These are phyloP conservation scores for Onthophagus taurus DNA, from an alignment of 1,140 invertebrate genomes.

Conservation along the genomic window DNA sequence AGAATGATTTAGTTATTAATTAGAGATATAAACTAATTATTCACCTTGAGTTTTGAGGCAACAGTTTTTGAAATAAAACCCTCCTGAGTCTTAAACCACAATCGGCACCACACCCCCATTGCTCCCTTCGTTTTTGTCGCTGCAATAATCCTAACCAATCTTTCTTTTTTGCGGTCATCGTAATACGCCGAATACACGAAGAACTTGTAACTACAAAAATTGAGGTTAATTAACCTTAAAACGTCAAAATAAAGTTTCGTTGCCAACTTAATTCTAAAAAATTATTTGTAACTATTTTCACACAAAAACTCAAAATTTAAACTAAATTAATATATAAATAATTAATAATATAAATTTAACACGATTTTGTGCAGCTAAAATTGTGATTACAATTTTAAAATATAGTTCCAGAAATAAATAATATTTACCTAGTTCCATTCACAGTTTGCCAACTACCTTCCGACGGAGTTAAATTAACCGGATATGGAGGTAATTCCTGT, in stretches of 20 bases:
- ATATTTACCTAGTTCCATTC: slow-evolving; percentile 41
- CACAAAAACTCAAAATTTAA: too few species aligned
- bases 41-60: slow-evolving; percentile 69
- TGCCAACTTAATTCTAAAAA: too few species aligned
- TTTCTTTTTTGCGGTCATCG: slow-evolving; percentile 60
- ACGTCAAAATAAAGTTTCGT: too few species aligned
- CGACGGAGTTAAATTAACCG: slow-evolving; percentile 38
- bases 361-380: too few species aligned
- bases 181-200: slow-evolving; percentile 86
- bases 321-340: too few species aligned
- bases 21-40: too few species aligned
- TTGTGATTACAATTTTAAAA: too few species aligned
- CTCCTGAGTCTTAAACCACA: slow-evolving; percentile 53
- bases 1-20: too few species aligned
- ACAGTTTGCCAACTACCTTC: slow-evolving; percentile 49
- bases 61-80: slow-evolving; percentile 54
- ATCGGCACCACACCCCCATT: slow-evolving; percentile 74
- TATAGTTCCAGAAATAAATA: too few species aligned
- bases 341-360: too few species aligned
- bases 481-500: slow-evolving; percentile 40
- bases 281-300: too few species aligned
- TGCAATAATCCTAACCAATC: slow-evolving; percentile 70
- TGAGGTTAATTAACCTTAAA: too few species aligned
- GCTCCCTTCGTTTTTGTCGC: slow-evolving; percentile 74
- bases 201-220: slow-evolving; percentile 81